These are phyloP conservation scores for Dendroctonus valens DNA, from an alignment of 1,140 invertebrate species.

Conservation along the genomic window DNA sequence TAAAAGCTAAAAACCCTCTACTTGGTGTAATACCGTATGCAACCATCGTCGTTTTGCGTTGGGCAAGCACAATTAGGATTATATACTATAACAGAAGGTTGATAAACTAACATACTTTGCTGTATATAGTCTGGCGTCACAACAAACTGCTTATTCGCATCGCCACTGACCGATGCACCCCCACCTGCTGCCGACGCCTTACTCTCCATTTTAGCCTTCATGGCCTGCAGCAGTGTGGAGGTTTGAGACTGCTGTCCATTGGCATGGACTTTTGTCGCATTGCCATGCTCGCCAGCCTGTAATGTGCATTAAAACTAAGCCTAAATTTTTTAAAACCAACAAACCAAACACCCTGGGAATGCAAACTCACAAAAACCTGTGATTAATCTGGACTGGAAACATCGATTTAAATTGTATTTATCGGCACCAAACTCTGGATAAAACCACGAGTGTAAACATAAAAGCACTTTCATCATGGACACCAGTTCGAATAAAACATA, in stretches of 20 bases:
- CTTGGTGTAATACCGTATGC: constrained; percentile 34
- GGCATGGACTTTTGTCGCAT: constrained; percentile 38
- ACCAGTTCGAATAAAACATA: too few species aligned
- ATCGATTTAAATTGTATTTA: too few species aligned
- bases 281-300: too few species aligned
- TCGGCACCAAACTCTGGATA: too few species aligned
- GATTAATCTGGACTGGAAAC: too few species aligned
- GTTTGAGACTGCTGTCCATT: constrained; percentile 48
- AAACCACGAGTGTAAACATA: too few species aligned
- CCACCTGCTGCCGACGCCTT: constrained; percentile 44
- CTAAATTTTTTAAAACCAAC: too few species aligned
- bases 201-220: constrained; percentile 45
- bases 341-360: too few species aligned
- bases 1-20: constrained; percentile 1
- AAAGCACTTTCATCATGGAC: too few species aligned
- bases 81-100: constrained; percentile 50
- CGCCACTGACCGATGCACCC: constrained; percentile 49
- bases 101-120: constrained; percentile 68
- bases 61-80: constrained; percentile 50
- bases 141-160: constrained; percentile 70
- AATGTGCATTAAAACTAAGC: too few species aligned
- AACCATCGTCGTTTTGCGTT: constrained; percentile 49
- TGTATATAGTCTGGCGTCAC: constrained; percentile 86
- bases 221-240: constrained; percentile 45
- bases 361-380: too few species aligned